Evolutionary conservation across 2,797 vertebrate genomes (phyloP).

Genomic region (Acrossocheilus fasciatus): DNA sequence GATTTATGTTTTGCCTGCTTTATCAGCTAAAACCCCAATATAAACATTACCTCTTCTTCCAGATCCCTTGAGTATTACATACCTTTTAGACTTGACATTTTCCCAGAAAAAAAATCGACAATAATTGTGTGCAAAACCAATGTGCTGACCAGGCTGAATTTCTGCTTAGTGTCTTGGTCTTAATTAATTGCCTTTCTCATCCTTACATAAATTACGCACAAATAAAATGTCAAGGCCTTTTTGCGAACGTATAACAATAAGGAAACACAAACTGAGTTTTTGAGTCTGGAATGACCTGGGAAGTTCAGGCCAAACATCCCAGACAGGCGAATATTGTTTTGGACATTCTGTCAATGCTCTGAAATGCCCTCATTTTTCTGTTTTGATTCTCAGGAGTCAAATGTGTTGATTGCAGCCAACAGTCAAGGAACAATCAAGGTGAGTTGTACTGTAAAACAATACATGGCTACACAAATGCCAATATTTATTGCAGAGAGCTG

Average conservation of each 20-base stretch:
- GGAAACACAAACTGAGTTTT: slow-evolving; percentile 1
- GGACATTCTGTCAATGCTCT: background rate
- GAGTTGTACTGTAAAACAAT: slow-evolving; percentile 62
- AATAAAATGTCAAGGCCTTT: slow-evolving; percentile 34
- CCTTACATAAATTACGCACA: slow-evolving; percentile 47
- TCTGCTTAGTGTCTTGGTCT: slow-evolving; percentile 42
- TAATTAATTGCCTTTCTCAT: slow-evolving; percentile 49
- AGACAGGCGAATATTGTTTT: background rate
- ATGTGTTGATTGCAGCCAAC: slow-evolving; percentile 99
- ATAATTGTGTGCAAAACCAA: slow-evolving; percentile 37
- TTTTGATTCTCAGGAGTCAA: slow-evolving; percentile 90
- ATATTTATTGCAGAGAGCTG: background rate
- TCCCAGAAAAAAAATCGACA: background rate
- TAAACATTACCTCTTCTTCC: slow-evolving; percentile 4
- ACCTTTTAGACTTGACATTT: slow-evolving; percentile 41
- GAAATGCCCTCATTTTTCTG: slow-evolving; percentile 3
- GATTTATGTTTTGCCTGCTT: background rate
- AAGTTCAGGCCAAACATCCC: background rate
- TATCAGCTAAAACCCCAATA: background rate
- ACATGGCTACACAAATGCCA: background rate
- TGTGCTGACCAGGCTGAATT: slow-evolving; percentile 31
- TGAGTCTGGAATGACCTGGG: background rate
- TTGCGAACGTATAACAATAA: slow-evolving; percentile 41
- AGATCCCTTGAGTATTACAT: slow-evolving; percentile 24
- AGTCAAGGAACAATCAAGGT: slow-evolving; percentile 99